Percentiles rank a stretch among this genome's conserved stretches.
Conservation (phyloP, 2,888 invertebrate genomes). For the Autographa gamma region DNA sequence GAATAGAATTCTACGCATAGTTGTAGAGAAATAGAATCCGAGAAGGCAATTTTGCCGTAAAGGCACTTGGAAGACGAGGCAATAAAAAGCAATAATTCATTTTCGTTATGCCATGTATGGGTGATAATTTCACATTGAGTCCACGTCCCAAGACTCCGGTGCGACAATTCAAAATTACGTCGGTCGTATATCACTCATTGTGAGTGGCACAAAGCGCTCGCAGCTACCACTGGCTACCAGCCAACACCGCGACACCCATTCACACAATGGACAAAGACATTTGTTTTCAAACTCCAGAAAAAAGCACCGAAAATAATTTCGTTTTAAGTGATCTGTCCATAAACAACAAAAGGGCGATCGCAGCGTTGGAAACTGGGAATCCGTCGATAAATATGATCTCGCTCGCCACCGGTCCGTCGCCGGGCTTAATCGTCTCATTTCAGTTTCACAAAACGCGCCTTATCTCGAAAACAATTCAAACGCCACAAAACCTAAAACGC, state of each 20-base stretch:
- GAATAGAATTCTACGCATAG: conserved; percentile 60
- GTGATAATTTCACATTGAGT: conserved; percentile 87
- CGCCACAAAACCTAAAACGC: conserved; percentile 86
- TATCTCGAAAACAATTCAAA: conserved; percentile 85
- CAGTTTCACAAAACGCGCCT: conserved; percentile 79
- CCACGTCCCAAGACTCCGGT: conserved; percentile 72
- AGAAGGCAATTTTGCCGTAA: conserved; percentile 72
- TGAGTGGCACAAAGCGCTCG: conserved; percentile 83
- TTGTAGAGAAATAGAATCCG: conserved; percentile 66
- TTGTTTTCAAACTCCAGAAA: conserved; percentile 84
- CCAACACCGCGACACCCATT: conserved; percentile 77
- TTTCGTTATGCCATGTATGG: conserved; percentile 87
- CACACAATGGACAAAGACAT: conserved; percentile 84
- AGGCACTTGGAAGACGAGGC: conserved; percentile 69
- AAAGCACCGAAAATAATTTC: conserved; percentile 82
- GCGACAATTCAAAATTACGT: conserved; percentile 86
- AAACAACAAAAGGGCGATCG: conserved; percentile 76
- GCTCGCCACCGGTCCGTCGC: conserved; percentile 52
- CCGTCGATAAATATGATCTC: conserved; percentile 70
- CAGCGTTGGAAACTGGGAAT: conserved; percentile 60
- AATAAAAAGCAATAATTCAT: conserved; percentile 87
- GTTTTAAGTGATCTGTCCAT: conserved; percentile 79
- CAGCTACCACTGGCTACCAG: conserved; percentile 83
- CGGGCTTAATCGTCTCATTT: conserved; percentile 71
- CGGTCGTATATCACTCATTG: conserved; percentile 88